phyloP scores from a whole-genome alignment of 2,888 invertebrate genomes.

The Cetonia aurata region DNA sequence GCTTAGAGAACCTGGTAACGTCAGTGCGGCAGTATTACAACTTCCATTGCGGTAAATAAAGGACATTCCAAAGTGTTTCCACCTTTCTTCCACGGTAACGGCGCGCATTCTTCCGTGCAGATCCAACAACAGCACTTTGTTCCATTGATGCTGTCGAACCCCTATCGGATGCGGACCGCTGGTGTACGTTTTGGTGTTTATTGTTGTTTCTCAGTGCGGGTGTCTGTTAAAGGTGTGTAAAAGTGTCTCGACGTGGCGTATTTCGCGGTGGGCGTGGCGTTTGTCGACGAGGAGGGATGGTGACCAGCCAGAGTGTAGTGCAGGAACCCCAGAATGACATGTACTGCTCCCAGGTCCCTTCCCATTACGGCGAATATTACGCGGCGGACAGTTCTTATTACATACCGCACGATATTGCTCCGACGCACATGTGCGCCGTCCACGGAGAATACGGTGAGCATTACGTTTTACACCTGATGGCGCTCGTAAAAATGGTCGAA shows the following conservation, averaged over 20 bases:
- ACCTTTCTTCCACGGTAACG: conserved; percentile 7
- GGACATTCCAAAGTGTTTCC: conserved; percentile 10
- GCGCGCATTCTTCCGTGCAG: conserved; percentile 5
- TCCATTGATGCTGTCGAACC: conserved; percentile 34
- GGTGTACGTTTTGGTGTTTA: conserved; percentile 33
- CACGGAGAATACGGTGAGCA: conserved; percentile 77
- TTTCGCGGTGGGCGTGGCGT: conserved; percentile 47
- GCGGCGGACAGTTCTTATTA: conserved; percentile 71
- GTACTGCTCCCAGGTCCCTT: conserved; percentile 65
- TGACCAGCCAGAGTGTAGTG: conserved; percentile 65
- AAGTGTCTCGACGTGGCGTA: conserved; percentile 59
- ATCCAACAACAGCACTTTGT: background rate
- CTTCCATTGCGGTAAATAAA: conserved; percentile 27
- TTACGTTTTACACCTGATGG: conserved; percentile 18
- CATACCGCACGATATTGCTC: conserved; percentile 71
- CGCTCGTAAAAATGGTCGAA: background rate
- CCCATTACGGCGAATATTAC: conserved; percentile 72
- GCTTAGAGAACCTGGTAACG: background rate
- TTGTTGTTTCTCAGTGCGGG: conserved; percentile 40
- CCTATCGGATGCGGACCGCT: conserved; percentile 37
- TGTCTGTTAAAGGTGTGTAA: conserved; percentile 54
- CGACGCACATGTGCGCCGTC: conserved; percentile 80
- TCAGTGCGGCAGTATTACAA: conserved; percentile 12
- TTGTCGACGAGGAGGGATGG: conserved; percentile 60
- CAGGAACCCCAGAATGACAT: conserved; percentile 64